Percentiles rank a stretch among this genome's conserved stretches.
These are phyloP conservation scores for Calephelis nemesis DNA, from an alignment of 1,140 invertebrate species.

Conservation along the genomic window DNA sequence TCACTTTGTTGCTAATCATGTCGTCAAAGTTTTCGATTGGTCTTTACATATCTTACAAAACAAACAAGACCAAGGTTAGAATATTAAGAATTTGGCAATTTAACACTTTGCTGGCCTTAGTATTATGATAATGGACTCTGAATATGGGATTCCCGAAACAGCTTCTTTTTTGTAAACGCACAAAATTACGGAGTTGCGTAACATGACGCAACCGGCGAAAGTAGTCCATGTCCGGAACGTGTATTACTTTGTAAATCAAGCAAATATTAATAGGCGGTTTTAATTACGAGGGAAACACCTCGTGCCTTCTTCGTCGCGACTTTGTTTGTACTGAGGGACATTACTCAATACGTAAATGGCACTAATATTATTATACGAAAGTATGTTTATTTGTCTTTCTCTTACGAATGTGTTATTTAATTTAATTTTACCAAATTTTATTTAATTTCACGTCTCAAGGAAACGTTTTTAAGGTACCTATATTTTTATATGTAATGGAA, in stretches of 20 bases:
- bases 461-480: too few species aligned
- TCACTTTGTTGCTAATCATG: too few species aligned
- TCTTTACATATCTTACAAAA: background rate
- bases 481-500: too few species aligned
- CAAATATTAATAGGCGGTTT: constrained; percentile 1
- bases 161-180: background rate
- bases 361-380: too few species aligned
- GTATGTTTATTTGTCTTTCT: too few species aligned
- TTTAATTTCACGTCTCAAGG: too few species aligned
- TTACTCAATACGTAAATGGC: background rate
- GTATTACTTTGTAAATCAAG: constrained; percentile 14
- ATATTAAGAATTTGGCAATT: constrained; percentile 5
- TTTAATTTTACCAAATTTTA: too few species aligned
- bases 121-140: background rate
- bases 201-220: constrained; percentile 54
- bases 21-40: too few species aligned
- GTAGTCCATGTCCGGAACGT: constrained; percentile 51
- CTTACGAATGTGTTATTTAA: too few species aligned
- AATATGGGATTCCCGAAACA: background rate
- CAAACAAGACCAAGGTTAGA: constrained; percentile 7
- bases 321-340: background rate
- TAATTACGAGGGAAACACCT: constrained; percentile 20
- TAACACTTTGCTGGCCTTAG: background rate
- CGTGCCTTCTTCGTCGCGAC: background rate
- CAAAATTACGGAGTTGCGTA: constrained; percentile 33